Evolutionary conservation across 64 coral and sea anemone species (phyloP), one percentile per base, ranked within the genome.

Genomic region (Montipora capricornis): DNA sequence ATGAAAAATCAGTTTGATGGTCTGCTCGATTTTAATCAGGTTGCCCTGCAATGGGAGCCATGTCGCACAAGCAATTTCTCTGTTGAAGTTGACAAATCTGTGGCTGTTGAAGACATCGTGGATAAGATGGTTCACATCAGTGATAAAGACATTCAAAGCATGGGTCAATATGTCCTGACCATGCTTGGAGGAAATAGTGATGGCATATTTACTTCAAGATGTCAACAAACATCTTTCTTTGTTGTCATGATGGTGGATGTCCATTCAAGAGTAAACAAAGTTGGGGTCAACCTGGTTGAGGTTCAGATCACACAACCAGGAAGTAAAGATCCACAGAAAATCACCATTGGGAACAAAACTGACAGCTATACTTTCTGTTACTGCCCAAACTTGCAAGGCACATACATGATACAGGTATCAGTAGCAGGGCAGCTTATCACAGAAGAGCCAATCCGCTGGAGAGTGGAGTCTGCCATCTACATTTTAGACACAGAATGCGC

Each of bases 1-100:
- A 86, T 20, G 62, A 86, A 71, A 71, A 49, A 22, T n/a, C 62
- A 73, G 44, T 20, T 86, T 69, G 14, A 46, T 50, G 66, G 62
- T 71, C 64, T 70, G 4, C 82, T 68, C 9, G 66, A 86, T 70
- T 73, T 86, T 49, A 50, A 71, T 0, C 45, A 86, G 17, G 44
- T 86, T 86, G 82, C 44, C 20, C 20, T 86, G 47, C 82, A 86
- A 22, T 70, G 82, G 82, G 45, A 86, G n/a, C 82, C 82, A 50
- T 86, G 82, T 11, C 82, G 64, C 82, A 86, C 82, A 4, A 71
- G 13, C 19, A 86, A 86, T 71, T 86, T 86, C n/a, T 48, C 16
- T 26, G 49, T 86, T 48, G 82, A 86, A 26, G 82, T 86, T n/a
- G 64, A 86, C 66, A 86, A 73, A 50, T 71, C 82, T 17, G 46